Evolutionary conservation across 1,140 invertebrate genomes (phyloP), one percentile per base, ranked within the genome.

Genomic region (Drosophila kikkawai): DNA sequence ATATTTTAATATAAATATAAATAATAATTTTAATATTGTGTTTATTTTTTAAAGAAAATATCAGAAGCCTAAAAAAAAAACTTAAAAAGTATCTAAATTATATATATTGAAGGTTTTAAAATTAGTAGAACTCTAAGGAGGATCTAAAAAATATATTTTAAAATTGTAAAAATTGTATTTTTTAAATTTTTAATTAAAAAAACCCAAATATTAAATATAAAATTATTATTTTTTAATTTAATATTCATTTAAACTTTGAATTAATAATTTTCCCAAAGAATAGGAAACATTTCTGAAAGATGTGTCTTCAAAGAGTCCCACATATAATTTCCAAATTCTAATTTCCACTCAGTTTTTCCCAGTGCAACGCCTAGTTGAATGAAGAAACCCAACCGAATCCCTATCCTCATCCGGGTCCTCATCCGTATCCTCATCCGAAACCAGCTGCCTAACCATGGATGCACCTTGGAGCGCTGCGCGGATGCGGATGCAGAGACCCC

Each of bases 381-480:
- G 19, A 48, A 45, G 57, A 48, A 58, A 57, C 29, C 41, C 69
- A 55, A 60, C 37, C 50, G 48, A 70, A 71, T 68, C 51, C 7
- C 29, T 6, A 34, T 51, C 26, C 26, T 29, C 47, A 50, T 29
- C 47, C 47, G 47, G n/a, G 9, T 51, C 50, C 29, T 53, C 50
- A 53, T 29, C 47, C 47, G 47, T 29, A 11, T 51, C 50, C 29
- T 53, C 32, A 53, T 55, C 37, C 50, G 34, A 70, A 71, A 50
- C 44, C 69, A 59, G 67, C 37, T 70, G 67, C 67, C 67, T 68
- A 73, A 73, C 67, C 53, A 73, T 73, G 67, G 68, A 73, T 73
- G 44, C 68, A 73, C 69, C 68, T 73, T 71, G 64, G 37, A 67
- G 45, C 7, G 4, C 51, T 1, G 34, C 51, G 34, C 51, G 53